These are phyloP conservation scores for Drosophila austrosaltans DNA, from an alignment of 2,888 invertebrate genomes.

Conservation along the genomic window DNA sequence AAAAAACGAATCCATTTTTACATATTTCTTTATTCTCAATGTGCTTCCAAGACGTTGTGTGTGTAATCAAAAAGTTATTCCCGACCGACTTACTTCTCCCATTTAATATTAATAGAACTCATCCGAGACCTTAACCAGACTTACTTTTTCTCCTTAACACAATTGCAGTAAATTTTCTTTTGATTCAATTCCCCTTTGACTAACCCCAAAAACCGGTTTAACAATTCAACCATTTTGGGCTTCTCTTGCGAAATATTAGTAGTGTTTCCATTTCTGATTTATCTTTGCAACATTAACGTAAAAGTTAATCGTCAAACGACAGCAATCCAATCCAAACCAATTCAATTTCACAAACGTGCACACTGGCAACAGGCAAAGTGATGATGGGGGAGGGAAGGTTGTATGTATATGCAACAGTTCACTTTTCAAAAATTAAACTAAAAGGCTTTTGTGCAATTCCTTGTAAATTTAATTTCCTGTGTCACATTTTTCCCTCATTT, in stretches of 20 bases:
- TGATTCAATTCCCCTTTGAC: neutral
- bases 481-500: conserved; percentile 56
- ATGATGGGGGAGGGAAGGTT: neutral
- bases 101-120: too few species aligned
- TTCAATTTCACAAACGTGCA: conserved; percentile 18
- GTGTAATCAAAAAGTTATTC: too few species aligned
- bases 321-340: conserved; percentile 20
- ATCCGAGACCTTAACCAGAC: neutral
- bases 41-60: too few species aligned
- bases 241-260: neutral
- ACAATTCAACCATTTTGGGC: neutral
- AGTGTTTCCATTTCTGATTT: neutral
- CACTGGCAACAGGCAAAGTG: neutral
- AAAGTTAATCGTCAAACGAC: conserved; percentile 33
- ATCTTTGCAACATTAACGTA: conserved; percentile 5
- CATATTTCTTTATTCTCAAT: too few species aligned
- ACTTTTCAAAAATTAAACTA: neutral
- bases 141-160: neutral
- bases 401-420: conserved; percentile 54
- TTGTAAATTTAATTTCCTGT: conserved; percentile 74
- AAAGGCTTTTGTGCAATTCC: conserved; percentile 58
- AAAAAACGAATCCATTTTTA: too few species aligned
- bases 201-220: neutral
- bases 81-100: too few species aligned
- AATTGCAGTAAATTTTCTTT: neutral